A percentile compares a stretch with the other conserved stretches of the same genome.
Evolutionary conservation across 1,140 invertebrate species (phyloP).

Genomic region (Drosophila busckii): DNA sequence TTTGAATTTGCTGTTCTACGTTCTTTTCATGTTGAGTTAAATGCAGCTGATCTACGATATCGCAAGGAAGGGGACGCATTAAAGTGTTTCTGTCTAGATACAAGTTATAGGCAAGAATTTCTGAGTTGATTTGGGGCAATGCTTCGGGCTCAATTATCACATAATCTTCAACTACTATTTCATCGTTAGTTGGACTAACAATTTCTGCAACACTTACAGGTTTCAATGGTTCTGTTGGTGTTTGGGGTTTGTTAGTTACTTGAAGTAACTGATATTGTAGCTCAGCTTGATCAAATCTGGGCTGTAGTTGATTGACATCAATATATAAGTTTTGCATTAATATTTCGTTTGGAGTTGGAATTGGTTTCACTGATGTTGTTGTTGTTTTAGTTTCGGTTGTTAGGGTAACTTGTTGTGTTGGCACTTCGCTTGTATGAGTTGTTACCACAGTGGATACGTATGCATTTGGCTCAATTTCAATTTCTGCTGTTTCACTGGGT

Average conservation of each 20-base stretch:
- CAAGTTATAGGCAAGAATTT: constrained; percentile 56
- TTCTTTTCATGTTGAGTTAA: constrained; percentile 26
- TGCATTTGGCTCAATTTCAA: constrained; percentile 24
- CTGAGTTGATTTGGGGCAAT: constrained; percentile 50
- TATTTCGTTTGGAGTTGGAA: not conserved
- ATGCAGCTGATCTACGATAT: constrained; percentile 39
- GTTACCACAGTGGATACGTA: constrained; percentile 62
- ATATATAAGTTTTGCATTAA: constrained; percentile 19
- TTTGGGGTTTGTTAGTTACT: not conserved
- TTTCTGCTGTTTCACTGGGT: too few relatives aligned
- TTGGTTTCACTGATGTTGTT: constrained; percentile 1
- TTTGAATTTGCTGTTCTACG: constrained; percentile 2
- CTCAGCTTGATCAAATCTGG: constrained; percentile 28
- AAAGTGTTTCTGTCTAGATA: constrained; percentile 46
- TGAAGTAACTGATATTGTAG: constrained; percentile 31
- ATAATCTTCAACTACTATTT: constrained; percentile 48
- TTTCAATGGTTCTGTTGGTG: constrained; percentile 7
- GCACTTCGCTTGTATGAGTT: constrained; percentile 39
- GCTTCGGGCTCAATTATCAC: constrained; percentile 72
- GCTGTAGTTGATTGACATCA: constrained; percentile 13
- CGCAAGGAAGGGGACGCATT: constrained; percentile 28
- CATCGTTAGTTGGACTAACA: constrained; percentile 8
- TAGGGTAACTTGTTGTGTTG: too few relatives aligned
- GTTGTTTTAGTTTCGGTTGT: not conserved
- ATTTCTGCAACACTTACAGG: not conserved